A percentile compares a stretch with the other conserved stretches of the same genome.
Evolutionary conservation across 2,888 invertebrate genomes (phyloP).

Genomic region (Creontiades dilutus): DNA sequence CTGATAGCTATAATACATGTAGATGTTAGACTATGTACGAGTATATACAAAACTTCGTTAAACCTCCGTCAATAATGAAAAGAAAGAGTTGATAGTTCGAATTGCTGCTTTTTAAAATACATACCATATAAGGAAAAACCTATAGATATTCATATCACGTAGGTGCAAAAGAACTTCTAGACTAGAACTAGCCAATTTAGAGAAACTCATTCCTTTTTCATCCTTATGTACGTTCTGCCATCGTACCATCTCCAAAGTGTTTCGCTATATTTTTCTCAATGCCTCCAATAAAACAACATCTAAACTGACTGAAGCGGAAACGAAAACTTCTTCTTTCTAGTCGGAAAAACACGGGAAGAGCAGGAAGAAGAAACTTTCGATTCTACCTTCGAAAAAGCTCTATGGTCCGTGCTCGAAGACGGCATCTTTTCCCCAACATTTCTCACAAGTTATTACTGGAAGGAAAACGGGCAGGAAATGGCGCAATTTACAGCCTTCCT

Average conservation of each 20-base stretch:
- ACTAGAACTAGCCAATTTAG: too few relatives aligned
- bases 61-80: too few relatives aligned
- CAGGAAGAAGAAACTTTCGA: constrained; percentile 43
- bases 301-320: constrained; percentile 37
- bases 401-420: constrained; percentile 60
- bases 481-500: constrained; percentile 67
- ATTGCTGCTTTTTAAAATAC: too few relatives aligned
- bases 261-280: not conserved
- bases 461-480: constrained; percentile 61
- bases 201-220: not conserved
- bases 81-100: too few relatives aligned
- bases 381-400: constrained; percentile 47
- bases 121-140: too few relatives aligned
- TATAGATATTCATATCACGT: too few relatives aligned
- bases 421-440: constrained; percentile 62
- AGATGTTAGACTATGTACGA: too few relatives aligned
- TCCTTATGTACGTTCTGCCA: not conserved
- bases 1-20: too few relatives aligned
- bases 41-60: too few relatives aligned
- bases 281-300: constrained; percentile 48
- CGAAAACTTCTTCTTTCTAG: constrained; percentile 3
- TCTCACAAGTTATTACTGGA: constrained; percentile 59
- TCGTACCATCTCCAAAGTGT: not conserved
- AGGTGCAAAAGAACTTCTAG: too few relatives aligned
- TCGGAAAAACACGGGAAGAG: not conserved